Evolutionary conservation across 2,888 invertebrate species (phyloP).

Genomic region (Pheosia tremula): DNA sequence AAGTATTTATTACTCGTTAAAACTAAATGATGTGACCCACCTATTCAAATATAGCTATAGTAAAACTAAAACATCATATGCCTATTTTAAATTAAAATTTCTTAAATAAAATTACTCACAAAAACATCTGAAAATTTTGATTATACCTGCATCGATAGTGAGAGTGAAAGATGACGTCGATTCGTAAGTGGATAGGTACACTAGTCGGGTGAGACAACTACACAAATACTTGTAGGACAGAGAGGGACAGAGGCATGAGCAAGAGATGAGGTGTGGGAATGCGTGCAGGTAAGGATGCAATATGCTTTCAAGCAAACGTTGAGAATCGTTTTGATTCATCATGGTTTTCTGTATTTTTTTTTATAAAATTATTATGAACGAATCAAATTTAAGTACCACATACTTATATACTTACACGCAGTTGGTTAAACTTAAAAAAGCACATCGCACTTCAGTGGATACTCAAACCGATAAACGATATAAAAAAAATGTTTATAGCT

Average conservation of each 20-base stretch:
- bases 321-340: constrained; percentile 38
- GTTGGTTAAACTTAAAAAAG: no score
- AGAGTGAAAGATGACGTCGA: constrained; percentile 82
- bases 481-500: no score
- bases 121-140: constrained; percentile 45
- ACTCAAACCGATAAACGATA: no score
- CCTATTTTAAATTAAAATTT: no score
- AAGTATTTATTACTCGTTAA: no score
- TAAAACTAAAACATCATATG: no score
- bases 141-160: constrained; percentile 70
- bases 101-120: not conserved
- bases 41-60: no score
- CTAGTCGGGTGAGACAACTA: constrained; percentile 39
- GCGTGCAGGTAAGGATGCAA: constrained; percentile 73
- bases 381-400: no score
- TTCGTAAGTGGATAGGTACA: constrained; percentile 54
- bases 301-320: constrained; percentile 46
- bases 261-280: constrained; percentile 71
- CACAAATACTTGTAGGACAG: constrained; percentile 28
- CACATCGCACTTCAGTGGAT: no score
- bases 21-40: no score
- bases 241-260: constrained; percentile 43
- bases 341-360: not conserved
- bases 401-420: no score
- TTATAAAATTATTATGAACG: no score